Conservation (phyloP, 1,140 invertebrate species). For the Harpegnathos saltator region DNA sequence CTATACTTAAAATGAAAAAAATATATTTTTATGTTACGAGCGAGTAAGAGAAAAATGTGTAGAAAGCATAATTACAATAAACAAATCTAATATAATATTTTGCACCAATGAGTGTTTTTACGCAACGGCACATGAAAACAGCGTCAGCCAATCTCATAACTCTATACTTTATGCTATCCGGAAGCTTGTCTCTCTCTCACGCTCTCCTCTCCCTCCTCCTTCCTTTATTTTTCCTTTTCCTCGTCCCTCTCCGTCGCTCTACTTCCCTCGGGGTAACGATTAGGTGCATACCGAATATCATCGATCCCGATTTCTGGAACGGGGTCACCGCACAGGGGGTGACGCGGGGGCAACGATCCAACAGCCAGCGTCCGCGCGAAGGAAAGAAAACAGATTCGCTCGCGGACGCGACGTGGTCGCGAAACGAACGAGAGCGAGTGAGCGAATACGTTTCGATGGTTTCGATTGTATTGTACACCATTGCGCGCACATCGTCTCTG, state of each 20-base stretch:
- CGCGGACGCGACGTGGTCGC: conserved; percentile 43
- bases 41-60: too few relatives aligned
- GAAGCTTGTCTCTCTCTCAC: conserved; percentile 1
- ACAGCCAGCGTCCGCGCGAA: conserved; percentile 6
- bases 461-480: not conserved
- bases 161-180: not conserved
- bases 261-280: conserved; percentile 60
- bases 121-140: too few relatives aligned
- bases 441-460: not conserved
- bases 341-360: conserved; percentile 60
- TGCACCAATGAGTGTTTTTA: too few relatives aligned
- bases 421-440: not conserved
- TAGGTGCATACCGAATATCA: conserved; percentile 68
- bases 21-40: too few relatives aligned
- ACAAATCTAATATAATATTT: too few relatives aligned
- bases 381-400: conserved; percentile 54
- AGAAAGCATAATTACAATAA: too few relatives aligned
- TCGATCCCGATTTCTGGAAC: conserved; percentile 69
- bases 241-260: not conserved
- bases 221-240: not conserved
- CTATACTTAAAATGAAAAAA: too few relatives aligned
- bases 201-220: not conserved
- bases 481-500: not conserved
- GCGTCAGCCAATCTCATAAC: too few relatives aligned
- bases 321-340: conserved; percentile 66